Evolutionary conservation across 1,140 invertebrate genomes (phyloP).

Genomic region (Wasmannia auropunctata): DNA sequence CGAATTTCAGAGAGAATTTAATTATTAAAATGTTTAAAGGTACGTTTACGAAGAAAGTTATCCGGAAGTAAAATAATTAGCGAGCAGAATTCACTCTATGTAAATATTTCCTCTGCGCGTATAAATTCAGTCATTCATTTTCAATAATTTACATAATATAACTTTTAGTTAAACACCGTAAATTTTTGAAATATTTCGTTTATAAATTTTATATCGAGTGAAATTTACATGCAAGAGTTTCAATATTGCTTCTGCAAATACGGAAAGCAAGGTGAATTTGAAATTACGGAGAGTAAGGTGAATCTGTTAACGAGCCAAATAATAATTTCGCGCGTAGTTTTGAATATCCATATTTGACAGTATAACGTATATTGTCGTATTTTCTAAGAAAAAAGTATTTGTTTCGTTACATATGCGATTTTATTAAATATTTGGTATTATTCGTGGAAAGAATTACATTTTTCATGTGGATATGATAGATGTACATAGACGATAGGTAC

Average conservation of each 20-base stretch:
- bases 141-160: not conserved
- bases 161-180: not conserved
- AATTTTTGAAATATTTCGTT: constrained; percentile 4
- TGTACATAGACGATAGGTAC: constrained; percentile 23
- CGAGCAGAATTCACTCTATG: not conserved
- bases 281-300: not conserved
- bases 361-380: not conserved
- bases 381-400: constrained; percentile 36
- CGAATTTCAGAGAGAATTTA: constrained; percentile 16
- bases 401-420: constrained; percentile 5
- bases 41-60: not conserved
- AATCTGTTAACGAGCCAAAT: not conserved
- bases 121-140: constrained; percentile 21
- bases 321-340: not conserved
- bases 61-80: constrained; percentile 26
- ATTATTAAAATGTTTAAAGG: constrained; percentile 19
- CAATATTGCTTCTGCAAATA: not conserved
- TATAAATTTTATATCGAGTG: constrained; percentile 7
- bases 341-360: not conserved
- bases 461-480: constrained; percentile 9
- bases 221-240: constrained; percentile 3
- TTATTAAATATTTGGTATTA: constrained; percentile 57
- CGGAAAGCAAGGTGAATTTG: not conserved
- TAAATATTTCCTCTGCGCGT: not conserved
- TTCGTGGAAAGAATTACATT: constrained; percentile 44